Base-by-base conservation (phyloP, 2,797 vertebrate species). In the Macropus fuliginosus region DNA sequence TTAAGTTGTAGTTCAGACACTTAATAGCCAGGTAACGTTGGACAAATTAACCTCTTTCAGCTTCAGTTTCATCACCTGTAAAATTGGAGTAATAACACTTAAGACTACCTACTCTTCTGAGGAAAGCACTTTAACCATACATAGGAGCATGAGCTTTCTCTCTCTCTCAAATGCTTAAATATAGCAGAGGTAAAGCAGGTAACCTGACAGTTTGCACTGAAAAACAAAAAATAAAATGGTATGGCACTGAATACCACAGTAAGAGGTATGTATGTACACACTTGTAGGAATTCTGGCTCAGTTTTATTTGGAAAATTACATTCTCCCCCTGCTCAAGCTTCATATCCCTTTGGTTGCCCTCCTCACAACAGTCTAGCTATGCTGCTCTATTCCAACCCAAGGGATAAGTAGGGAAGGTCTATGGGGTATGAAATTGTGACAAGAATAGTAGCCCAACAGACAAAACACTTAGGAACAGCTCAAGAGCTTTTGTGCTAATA, bases 251-350 rank as follows among this genome's bases (percentile, higher is more conserved):
- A 66, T 93, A 21, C 55, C 91, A 91, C 2, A 93, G 57, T 95
- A 59, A 56, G 89, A 92, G 21, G 93, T 94, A 16, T 52, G 59
- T 55, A 34, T 91, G 59, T 87, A 87, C 74, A 87, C 3, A 54
- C 87, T 89, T 95, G 40, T 31, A 95, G 92, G 96, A 55, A 96
- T 96, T 95, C 94, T 97, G 96, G 92, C 92, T 97, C 31, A 94
- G 91, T 90, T 94, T 40, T 74, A 96, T 55, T 95, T 93, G 96
- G 62, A 62, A 93, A 96, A 94, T 95, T 90, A n/a, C 46, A 92
- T 62, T 62, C 96, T 94, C 74, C 95, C 31, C 95, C 66, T 94
- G 74, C 12, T 91, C 90, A 95, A 93, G 54, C 90, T 59, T 56
- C 92, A 92, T 28, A n/a, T 93, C 56, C 90, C 55, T 95, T 96